Conservation (phyloP, 2,888 invertebrate genomes). For the Spatulosminthurus flaviceps region DNA sequence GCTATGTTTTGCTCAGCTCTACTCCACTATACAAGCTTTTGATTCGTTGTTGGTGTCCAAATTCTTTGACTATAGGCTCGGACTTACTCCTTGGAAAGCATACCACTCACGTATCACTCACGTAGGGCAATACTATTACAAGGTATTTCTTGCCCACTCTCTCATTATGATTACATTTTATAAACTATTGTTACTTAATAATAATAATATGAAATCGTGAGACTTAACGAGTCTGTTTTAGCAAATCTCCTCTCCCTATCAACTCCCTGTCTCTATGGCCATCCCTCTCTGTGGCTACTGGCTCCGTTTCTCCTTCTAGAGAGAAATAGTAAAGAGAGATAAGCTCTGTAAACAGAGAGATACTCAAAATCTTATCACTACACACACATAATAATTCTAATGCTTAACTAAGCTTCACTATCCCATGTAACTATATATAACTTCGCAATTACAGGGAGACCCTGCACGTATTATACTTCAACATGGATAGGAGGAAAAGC, state of each 20-base stretch:
- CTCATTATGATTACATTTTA: slow-evolving; percentile 40
- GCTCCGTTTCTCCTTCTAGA: slow-evolving; percentile 2
- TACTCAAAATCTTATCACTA: no score
- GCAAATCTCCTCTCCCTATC: not conserved
- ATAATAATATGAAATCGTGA: slow-evolving; percentile 45
- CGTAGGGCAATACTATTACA: slow-evolving; percentile 2
- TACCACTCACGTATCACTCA: not conserved
- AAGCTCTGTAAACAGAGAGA: no score
- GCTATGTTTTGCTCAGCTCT: not conserved
- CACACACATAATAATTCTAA: no score
- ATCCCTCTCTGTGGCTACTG: not conserved
- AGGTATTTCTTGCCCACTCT: not conserved
- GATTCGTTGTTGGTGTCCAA: no score
- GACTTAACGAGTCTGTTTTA: slow-evolving; percentile 38
- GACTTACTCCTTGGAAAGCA: not conserved
- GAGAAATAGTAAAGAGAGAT: no score
- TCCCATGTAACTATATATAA: no score
- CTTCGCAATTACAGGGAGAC: no score
- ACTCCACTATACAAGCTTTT: no score
- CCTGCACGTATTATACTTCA: no score
- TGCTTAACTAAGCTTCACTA: no score
- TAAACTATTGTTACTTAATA: slow-evolving; percentile 39
- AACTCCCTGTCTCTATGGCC: not conserved
- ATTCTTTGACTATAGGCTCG: no score
- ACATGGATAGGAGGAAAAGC: no score